Percentiles rank a stretch among this genome's conserved stretches.
Conservation (phyloP, 2,797 vertebrate genomes). For the Smutsia gigantea region DNA sequence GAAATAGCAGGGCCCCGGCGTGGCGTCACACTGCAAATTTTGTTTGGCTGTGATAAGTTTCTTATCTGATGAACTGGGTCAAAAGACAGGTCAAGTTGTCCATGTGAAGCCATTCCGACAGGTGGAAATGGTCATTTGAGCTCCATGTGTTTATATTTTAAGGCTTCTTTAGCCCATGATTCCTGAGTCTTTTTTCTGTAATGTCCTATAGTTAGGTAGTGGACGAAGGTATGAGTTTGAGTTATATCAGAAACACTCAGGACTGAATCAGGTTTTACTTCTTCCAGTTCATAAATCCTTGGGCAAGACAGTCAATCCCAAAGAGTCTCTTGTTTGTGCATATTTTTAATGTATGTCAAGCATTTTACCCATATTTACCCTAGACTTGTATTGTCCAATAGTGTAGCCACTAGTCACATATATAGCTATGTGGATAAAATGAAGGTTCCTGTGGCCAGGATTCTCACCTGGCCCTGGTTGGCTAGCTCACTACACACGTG, state of each 20-base stretch:
- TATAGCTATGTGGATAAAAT: neutral
- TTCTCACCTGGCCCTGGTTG: too few species aligned
- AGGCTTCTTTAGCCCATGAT: neutral
- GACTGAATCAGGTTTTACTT: neutral
- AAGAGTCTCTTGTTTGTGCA: neutral
- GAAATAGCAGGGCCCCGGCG: fast-evolving
- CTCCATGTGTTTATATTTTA: neutral
- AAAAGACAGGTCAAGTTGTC: neutral
- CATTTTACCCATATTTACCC: neutral
- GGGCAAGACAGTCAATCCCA: neutral
- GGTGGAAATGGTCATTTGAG: fast-evolving
- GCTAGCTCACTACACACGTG: too few species aligned
- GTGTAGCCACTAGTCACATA: neutral
- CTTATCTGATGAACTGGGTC: neutral
- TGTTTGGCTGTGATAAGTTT: neutral
- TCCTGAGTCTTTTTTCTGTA: neutral
- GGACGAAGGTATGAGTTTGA: neutral
- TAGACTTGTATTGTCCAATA: too few species aligned
- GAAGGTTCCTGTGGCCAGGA: too few species aligned
- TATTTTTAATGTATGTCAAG: neutral
- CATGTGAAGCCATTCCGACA: neutral
- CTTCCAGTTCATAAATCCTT: neutral
- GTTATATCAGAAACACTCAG: neutral
- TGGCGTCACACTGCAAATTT: neutral
- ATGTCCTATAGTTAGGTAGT: neutral